phyloP scores from a whole-genome alignment of 1,140 invertebrate genomes.

The Apolygus lucorum region DNA sequence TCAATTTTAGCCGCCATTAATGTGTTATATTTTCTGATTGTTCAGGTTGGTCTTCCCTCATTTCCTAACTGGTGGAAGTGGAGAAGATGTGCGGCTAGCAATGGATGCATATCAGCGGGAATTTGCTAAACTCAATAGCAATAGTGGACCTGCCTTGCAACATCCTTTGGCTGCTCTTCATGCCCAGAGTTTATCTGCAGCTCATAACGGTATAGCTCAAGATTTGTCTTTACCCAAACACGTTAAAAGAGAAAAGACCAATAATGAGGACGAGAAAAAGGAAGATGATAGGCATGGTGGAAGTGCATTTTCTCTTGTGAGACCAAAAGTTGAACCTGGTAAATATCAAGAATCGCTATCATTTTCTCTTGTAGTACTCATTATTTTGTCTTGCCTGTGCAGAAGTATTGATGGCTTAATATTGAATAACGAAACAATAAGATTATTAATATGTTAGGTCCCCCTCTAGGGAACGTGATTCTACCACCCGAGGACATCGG shows the following conservation, averaged over 20 bases:
- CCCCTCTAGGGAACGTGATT: constrained; percentile 70
- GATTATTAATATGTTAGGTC: constrained; percentile 47
- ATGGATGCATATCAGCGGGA: constrained; percentile 87
- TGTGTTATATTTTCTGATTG: constrained; percentile 11
- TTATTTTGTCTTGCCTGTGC: constrained; percentile 14
- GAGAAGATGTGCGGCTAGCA: constrained; percentile 79
- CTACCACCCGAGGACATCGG: constrained; percentile 70
- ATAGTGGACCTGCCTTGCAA: constrained; percentile 15
- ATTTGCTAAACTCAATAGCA: constrained; percentile 67
- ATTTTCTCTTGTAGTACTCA: constrained; percentile 11
- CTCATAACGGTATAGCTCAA: constrained; percentile 62
- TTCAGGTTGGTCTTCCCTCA: constrained; percentile 67
- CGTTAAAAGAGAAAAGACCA: constrained; percentile 46
- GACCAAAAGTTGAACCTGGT: constrained; percentile 67
- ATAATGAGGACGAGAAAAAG: constrained; percentile 39
- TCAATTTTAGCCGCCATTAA: too few species aligned
- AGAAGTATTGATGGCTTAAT: not conserved
- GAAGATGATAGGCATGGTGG: constrained; percentile 68
- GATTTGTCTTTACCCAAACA: constrained; percentile 73
- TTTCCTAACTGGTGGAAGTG: constrained; percentile 56
- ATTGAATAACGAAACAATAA: too few species aligned
- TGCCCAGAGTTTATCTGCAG: constrained; percentile 36
- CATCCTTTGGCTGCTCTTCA: constrained; percentile 26
- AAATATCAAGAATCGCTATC: constrained; percentile 30
- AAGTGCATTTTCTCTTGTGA: constrained; percentile 73